Base-by-base conservation (phyloP, 2,797 vertebrate species). In the Sebastes taczanowskii region DNA sequence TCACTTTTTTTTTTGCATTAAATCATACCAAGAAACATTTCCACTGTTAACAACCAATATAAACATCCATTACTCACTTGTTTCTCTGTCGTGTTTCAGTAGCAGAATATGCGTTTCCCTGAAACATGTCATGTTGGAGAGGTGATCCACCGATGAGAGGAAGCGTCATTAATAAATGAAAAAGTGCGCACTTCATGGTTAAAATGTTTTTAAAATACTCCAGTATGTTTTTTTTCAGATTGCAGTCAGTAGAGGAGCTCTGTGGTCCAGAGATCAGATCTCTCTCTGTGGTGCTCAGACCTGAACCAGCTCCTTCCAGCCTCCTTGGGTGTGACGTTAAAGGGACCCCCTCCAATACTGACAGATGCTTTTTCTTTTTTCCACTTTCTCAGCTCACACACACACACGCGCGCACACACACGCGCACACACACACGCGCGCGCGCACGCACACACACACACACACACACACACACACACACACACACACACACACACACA, bases 111-210 rank as follows among this genome's bases (percentile, higher is more conserved):
- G 93, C 69, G 22, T 76, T 84, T 16, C 93, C 94, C 52, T 94
- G 94, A 81, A 94, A 95, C 81, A 94, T 68, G 85, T 30, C 94
- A 59, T 92, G 90, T 7, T 89, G 91, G 46, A 94, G 94, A 59
- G 93, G 95, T n/a, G 94, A 80, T n/a, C 90, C 95, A 65, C 22
- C 29, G 69, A 92, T 83, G 22, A 92, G 64, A 58, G 91, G 85
- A 11, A 92, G 81, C 14, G 80, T 87, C 2, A 91, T 9, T 3
- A 93, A 55, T 25, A 94, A 29, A 74, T 60, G 74, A 14, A 91
- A 0, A 14, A 92, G 46, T 62, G 46, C 78, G 11, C 69, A 74
- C 83, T 78, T 93, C 95, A 95, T 95, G 69, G 66, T 79, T 77
- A 2, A 23, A 11, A 23, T 46, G 0, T 13, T 6, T 1, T 18